A percentile compares a stretch with the other conserved stretches of the same genome.
Conservation (phyloP, 2,888 invertebrate species). For the Aphodius granarius region DNA sequence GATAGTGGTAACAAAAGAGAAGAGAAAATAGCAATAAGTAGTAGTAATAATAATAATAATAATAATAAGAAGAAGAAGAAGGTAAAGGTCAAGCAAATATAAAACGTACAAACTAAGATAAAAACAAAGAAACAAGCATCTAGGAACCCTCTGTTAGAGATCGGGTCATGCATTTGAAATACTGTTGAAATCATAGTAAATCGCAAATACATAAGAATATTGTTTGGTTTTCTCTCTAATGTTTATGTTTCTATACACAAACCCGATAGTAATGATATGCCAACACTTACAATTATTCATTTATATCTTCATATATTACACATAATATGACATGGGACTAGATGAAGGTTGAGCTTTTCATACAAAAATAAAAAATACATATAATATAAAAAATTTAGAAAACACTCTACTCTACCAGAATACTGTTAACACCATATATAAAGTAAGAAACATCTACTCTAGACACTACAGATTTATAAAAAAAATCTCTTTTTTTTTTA, state of each 20-base stretch:
- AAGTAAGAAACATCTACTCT: slow-evolving; percentile 51
- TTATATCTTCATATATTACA: slow-evolving; percentile 24
- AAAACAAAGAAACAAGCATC: slow-evolving; percentile 48
- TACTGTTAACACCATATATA: slow-evolving; percentile 55
- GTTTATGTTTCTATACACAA: slow-evolving; percentile 20
- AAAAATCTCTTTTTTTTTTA: slow-evolving; percentile 47
- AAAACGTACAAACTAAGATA: slow-evolving; percentile 40
- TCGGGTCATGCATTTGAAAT: slow-evolving; percentile 25
- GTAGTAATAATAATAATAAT: neutral
- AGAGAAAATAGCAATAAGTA: slow-evolving; percentile 34
- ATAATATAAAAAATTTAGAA: slow-evolving; percentile 54
- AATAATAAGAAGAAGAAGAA: slow-evolving; percentile 26
- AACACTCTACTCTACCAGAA: slow-evolving; percentile 54
- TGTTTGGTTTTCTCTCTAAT: neutral
- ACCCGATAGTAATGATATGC: slow-evolving; percentile 51
- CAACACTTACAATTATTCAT: slow-evolving; percentile 42
- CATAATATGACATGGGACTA: slow-evolving; percentile 46
- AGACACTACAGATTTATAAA: slow-evolving; percentile 42
- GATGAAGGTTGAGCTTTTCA: slow-evolving; percentile 55
- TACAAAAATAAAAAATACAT: slow-evolving; percentile 57
- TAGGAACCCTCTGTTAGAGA: slow-evolving; percentile 45
- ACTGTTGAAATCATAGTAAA: slow-evolving; percentile 6
- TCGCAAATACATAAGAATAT: slow-evolving; percentile 42
- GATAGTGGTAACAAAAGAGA: slow-evolving; percentile 44
- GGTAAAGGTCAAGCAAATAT: slow-evolving; percentile 46